Evolutionary conservation across 2,888 invertebrate genomes (phyloP).

Genomic region (Melangyna quadrimaculata): DNA sequence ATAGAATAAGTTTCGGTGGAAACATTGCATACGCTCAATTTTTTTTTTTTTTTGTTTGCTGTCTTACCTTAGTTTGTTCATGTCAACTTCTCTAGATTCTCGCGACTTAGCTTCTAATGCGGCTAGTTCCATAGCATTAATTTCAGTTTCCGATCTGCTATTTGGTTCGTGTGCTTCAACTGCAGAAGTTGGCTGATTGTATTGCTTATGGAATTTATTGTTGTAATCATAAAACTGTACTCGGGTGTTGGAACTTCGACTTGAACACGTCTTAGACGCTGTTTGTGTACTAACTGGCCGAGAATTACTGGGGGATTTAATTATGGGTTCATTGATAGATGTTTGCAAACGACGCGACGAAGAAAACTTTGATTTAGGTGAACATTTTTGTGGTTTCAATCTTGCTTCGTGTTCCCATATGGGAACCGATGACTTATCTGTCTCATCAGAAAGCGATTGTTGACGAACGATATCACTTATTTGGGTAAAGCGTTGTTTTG

Average conservation of each 20-base stretch:
- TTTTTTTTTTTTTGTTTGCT: no score
- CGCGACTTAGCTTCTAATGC: conserved; percentile 74
- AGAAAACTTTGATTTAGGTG: background rate
- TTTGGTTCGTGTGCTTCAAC: conserved; percentile 77
- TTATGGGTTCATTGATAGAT: background rate
- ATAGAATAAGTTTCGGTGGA: no score
- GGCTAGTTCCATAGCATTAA: conserved; percentile 78
- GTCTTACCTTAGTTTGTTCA: conserved; percentile 74
- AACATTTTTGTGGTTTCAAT: background rate
- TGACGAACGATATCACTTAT: conserved; percentile 54
- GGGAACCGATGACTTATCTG: background rate
- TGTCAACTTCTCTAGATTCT: conserved; percentile 74
- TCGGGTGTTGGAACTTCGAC: conserved; percentile 35
- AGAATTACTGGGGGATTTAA: background rate
- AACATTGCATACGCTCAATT: no score
- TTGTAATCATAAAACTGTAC: conserved; percentile 82
- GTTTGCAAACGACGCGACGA: background rate
- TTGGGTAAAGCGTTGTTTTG: conserved; percentile 52
- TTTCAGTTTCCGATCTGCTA: conserved; percentile 25
- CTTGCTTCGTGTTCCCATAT: background rate
- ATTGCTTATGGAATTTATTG: conserved; percentile 80
- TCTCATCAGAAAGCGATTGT: conserved; percentile 12
- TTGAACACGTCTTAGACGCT: conserved; percentile 9
- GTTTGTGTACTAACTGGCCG: conserved; percentile 13
- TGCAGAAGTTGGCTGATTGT: conserved; percentile 76